Percentiles rank a stretch among this genome's conserved stretches.
These are phyloP conservation scores for Nymphalis urticae DNA, from an alignment of 2,888 invertebrate genomes.

Conservation along the genomic window DNA sequence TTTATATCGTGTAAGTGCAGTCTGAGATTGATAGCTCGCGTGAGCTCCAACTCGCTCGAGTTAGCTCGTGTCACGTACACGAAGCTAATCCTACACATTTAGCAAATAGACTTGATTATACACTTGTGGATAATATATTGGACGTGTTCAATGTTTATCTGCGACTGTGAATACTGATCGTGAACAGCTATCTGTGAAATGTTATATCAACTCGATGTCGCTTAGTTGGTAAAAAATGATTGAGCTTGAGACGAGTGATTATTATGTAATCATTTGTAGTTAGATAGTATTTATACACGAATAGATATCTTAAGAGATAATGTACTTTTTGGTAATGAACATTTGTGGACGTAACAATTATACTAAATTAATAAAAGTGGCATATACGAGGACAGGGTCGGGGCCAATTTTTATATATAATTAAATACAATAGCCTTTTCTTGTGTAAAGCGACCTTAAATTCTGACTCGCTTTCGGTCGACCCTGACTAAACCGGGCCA, in stretches of 20 bases:
- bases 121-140: conserved; percentile 19
- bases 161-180: neutral
- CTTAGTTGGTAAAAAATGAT: neutral
- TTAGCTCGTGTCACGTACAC: conserved; percentile 26
- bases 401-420: neutral
- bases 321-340: too few species aligned
- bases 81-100: conserved; percentile 27
- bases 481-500: conserved; percentile 28
- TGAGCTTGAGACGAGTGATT: too few species aligned
- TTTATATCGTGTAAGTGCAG: conserved; percentile 29
- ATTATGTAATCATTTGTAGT: too few species aligned
- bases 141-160: neutral
- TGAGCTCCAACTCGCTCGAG: conserved; percentile 22
- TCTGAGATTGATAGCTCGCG: conserved; percentile 30
- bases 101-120: conserved; percentile 28
- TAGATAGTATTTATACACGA: too few species aligned
- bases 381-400: too few species aligned
- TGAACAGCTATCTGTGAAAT: neutral
- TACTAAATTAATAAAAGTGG: too few species aligned
- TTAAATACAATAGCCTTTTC: neutral
- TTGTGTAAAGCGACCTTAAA: conserved; percentile 30
- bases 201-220: neutral
- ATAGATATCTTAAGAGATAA: too few species aligned
- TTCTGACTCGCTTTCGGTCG: conserved; percentile 31
- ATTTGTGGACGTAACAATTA: neutral